Conservation (phyloP, 1,140 invertebrate genomes). For the Orussus abietinus region DNA sequence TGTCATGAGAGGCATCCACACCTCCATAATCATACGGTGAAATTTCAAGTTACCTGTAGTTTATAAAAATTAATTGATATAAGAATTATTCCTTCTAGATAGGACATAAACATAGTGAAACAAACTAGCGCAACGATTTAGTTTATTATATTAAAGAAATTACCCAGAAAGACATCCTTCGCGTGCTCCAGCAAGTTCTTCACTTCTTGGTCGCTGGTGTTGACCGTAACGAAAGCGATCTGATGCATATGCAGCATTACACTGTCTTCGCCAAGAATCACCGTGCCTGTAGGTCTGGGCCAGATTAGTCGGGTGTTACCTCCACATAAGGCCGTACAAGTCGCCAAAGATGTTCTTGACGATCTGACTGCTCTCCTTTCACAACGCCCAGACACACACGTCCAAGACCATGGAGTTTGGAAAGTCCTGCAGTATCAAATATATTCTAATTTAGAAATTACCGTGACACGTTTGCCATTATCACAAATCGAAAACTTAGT, state of each 20-base stretch:
- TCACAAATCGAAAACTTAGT: too few relatives aligned
- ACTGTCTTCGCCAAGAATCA: constrained; percentile 39
- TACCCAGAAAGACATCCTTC: constrained; percentile 47
- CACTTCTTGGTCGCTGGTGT: constrained; percentile 45
- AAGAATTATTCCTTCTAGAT: too few relatives aligned
- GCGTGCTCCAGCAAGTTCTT: constrained; percentile 48
- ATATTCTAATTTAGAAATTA: too few relatives aligned
- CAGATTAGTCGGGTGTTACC: constrained; percentile 43
- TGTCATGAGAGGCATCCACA: too few relatives aligned
- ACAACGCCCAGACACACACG: constrained; percentile 44
- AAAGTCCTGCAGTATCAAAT: constrained; percentile 39
- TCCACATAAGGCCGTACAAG: constrained; percentile 46
- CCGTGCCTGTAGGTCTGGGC: constrained; percentile 44
- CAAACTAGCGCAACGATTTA: too few relatives aligned
- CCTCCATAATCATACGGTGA: too few relatives aligned
- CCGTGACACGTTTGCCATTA: too few relatives aligned
- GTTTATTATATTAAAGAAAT: too few relatives aligned
- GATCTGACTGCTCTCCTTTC: constrained; percentile 44
- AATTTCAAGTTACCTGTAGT: too few relatives aligned
- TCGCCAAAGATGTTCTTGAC: constrained; percentile 42
- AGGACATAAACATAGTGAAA: neutral
- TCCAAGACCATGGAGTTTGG: constrained; percentile 52
- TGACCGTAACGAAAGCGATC: constrained; percentile 48
- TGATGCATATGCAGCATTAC: constrained; percentile 44
- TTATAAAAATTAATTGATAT: too few relatives aligned